Evolutionary conservation across 2,888 invertebrate genomes (phyloP).

Genomic region (Noctua pronuba): DNA sequence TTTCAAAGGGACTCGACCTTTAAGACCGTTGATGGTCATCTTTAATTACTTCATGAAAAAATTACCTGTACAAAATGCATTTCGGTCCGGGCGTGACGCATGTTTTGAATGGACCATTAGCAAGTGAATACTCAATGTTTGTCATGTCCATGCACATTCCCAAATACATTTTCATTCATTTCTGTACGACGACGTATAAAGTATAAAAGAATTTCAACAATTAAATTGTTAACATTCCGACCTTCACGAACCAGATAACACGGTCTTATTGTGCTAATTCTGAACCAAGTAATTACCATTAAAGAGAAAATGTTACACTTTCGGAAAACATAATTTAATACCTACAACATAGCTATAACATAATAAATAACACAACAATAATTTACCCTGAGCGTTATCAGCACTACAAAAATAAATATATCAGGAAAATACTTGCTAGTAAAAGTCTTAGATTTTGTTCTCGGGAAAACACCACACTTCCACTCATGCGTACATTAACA

Average conservation of each 20-base stretch:
- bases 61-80: neutral
- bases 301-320: constrained; percentile 37
- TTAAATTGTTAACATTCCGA: constrained; percentile 68
- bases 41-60: neutral
- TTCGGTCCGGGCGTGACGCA: neutral
- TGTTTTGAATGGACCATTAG: constrained; percentile 26
- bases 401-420: constrained; percentile 52
- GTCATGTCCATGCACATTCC: constrained; percentile 21
- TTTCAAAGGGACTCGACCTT: neutral
- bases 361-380: constrained; percentile 29
- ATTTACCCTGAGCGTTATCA: constrained; percentile 22
- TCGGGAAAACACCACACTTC: constrained; percentile 62
- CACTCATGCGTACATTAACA: constrained; percentile 79
- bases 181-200: constrained; percentile 35
- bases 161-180: constrained; percentile 41
- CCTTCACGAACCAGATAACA: constrained; percentile 71
- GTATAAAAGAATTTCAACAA: constrained; percentile 64
- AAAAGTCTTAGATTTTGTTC: constrained; percentile 61
- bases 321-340: constrained; percentile 43
- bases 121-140: constrained; percentile 15
- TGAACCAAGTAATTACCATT: constrained; percentile 31
- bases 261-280: constrained; percentile 41
- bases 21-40: neutral
- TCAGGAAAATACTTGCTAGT: constrained; percentile 66
- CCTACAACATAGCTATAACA: constrained; percentile 16